These are phyloP conservation scores for Pandemis corylana DNA, from an alignment of 2,888 invertebrate genomes.

Conservation along the genomic window DNA sequence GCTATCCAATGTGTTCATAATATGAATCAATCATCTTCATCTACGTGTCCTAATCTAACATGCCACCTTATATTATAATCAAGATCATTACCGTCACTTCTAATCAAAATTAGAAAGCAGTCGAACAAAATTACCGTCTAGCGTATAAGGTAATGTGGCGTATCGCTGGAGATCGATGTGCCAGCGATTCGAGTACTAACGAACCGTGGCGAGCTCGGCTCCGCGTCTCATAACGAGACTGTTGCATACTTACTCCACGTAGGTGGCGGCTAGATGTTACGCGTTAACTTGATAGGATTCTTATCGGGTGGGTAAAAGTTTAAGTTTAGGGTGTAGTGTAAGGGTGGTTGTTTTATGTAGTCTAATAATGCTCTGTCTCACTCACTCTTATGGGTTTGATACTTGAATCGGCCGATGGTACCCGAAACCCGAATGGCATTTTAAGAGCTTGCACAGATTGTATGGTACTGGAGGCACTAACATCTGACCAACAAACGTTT, in stretches of 20 bases:
- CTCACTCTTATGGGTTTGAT: too few species aligned
- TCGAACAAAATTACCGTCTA: conserved; percentile 37
- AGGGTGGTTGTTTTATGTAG: too few species aligned
- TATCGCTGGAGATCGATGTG: conserved; percentile 38
- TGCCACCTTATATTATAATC: conserved; percentile 1
- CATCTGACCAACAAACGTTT: too few species aligned
- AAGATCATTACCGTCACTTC: conserved; percentile 34
- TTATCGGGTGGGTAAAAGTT: neutral
- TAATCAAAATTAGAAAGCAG: conserved; percentile 42
- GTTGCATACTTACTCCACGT: conserved; percentile 23
- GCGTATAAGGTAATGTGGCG: conserved; percentile 42
- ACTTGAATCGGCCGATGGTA: too few species aligned
- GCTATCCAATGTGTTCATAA: neutral
- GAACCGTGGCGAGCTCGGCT: conserved; percentile 55
- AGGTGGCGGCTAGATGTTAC: conserved; percentile 15
- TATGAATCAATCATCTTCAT: neutral
- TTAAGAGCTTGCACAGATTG: too few species aligned
- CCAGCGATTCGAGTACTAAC: conserved; percentile 38
- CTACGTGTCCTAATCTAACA: conserved; percentile 12
- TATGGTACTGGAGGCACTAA: too few species aligned
- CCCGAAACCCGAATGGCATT: too few species aligned
- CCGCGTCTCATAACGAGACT: conserved; percentile 64
- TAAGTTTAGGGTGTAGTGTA: neutral
- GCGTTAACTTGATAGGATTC: conserved; percentile 1
- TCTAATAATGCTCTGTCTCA: too few species aligned